phyloP scores from a whole-genome alignment of 2,888 invertebrate species.

The Nemoura dubitans region DNA sequence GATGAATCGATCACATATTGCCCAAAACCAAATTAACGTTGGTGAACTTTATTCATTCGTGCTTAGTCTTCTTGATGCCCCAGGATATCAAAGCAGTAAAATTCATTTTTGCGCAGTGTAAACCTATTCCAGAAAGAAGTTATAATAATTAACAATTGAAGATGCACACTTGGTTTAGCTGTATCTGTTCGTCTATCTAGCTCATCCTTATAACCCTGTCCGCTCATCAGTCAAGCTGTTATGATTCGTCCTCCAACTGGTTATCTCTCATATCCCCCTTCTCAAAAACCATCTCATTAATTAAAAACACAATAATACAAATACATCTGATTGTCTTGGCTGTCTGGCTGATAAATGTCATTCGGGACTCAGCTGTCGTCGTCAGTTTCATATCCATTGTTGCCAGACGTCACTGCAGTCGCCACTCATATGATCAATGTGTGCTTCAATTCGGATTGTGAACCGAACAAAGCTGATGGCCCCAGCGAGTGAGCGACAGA shows the following conservation, averaged over 20 bases:
- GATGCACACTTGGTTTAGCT: background rate
- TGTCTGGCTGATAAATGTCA: constrained; percentile 4
- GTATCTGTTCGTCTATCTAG: background rate
- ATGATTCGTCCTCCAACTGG: background rate
- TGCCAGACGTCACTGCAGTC: background rate
- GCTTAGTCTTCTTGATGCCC: too few relatives aligned
- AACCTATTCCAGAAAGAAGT: too few relatives aligned
- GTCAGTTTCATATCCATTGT: background rate
- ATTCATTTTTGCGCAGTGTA: too few relatives aligned
- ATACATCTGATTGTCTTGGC: background rate
- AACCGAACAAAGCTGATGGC: background rate
- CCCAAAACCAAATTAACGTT: too few relatives aligned
- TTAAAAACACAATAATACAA: background rate
- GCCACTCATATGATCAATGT: background rate
- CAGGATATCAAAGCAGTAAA: too few relatives aligned
- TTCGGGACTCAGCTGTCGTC: background rate
- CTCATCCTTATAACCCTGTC: background rate
- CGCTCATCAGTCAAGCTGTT: background rate
- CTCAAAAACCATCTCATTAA: background rate
- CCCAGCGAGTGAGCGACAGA: background rate
- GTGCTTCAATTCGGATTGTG: background rate
- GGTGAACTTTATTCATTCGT: too few relatives aligned
- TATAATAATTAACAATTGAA: background rate
- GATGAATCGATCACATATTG: too few relatives aligned
- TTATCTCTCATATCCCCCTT: background rate